These are phyloP conservation scores for Loriculus beryllinus DNA, from an alignment of 2,797 vertebrate genomes.

Conservation along the genomic window DNA sequence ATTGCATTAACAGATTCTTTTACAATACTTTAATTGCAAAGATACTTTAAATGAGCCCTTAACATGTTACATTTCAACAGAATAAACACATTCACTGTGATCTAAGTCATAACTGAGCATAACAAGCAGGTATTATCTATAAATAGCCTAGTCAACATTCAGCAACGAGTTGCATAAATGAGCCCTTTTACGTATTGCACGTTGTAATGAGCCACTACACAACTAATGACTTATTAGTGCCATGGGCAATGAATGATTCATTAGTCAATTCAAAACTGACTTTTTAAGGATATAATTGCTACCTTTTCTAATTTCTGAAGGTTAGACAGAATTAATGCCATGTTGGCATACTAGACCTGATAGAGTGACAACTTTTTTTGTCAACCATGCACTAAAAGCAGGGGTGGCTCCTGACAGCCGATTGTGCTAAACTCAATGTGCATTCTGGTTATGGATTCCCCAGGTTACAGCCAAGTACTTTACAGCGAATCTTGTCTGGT, in stretches of 20 bases:
- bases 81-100: not conserved
- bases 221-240: conserved; percentile 76
- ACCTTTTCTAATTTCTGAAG: conserved; percentile 73
- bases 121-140: conserved; percentile 66
- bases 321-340: conserved; percentile 66
- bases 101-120: conserved; percentile 64
- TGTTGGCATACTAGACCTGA: conserved; percentile 47
- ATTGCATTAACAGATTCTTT: not conserved
- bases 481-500: not conserved
- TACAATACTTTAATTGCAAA: conserved; percentile 13
- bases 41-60: conserved; percentile 17
- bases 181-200: conserved; percentile 60
- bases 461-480: not conserved
- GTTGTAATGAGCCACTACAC: conserved; percentile 72
- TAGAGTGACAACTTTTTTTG: conserved; percentile 53
- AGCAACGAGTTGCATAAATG: conserved; percentile 67
- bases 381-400: conserved; percentile 6
- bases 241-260: conserved; percentile 75
- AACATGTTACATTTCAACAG: conserved; percentile 16
- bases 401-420: not conserved
- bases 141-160: conserved; percentile 77
- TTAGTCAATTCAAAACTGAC: conserved; percentile 73
- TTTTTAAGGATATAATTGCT: conserved; percentile 74
- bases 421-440: not conserved
- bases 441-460: not conserved